Conservation (phyloP, 2,113 vertebrate species). For the Strix uralensis region DNA sequence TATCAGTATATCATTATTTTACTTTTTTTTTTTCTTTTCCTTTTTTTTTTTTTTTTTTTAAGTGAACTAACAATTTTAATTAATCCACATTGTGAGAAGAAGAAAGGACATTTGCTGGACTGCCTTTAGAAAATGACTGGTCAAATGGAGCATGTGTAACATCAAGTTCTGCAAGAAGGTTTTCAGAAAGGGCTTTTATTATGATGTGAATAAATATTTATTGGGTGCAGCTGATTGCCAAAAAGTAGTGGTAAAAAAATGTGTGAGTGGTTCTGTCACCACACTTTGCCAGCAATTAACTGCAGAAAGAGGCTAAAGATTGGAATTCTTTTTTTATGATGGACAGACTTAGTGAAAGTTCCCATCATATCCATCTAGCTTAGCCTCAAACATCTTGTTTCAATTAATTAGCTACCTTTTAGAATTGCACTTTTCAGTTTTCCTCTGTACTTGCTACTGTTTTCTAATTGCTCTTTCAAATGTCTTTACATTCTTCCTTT, state of each 20-base stretch:
- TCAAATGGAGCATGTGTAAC: background rate
- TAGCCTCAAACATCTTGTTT: background rate
- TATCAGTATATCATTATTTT: background rate
- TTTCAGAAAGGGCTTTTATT: background rate
- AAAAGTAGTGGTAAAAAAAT: background rate
- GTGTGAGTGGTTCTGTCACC: background rate
- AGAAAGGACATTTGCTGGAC: background rate
- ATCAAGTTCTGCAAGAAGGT: background rate
- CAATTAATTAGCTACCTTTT: background rate
- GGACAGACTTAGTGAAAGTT: background rate
- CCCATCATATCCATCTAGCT: accelerated
- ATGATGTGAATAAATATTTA: background rate
- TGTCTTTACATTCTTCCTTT: background rate
- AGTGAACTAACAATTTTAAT: background rate
- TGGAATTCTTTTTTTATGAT: background rate
- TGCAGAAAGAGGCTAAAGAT: background rate
- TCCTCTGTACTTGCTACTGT: background rate
- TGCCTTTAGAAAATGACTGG: background rate
- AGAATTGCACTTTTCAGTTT: background rate
- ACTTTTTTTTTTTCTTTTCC: background rate
- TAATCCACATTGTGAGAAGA: background rate
- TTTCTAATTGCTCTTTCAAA: background rate
- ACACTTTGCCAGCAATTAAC: background rate
- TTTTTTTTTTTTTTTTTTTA: background rate
- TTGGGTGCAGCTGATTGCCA: background rate